Evolutionary conservation across 2,797 vertebrate genomes (phyloP).

Genomic region (Pelodytes ibericus): DNA sequence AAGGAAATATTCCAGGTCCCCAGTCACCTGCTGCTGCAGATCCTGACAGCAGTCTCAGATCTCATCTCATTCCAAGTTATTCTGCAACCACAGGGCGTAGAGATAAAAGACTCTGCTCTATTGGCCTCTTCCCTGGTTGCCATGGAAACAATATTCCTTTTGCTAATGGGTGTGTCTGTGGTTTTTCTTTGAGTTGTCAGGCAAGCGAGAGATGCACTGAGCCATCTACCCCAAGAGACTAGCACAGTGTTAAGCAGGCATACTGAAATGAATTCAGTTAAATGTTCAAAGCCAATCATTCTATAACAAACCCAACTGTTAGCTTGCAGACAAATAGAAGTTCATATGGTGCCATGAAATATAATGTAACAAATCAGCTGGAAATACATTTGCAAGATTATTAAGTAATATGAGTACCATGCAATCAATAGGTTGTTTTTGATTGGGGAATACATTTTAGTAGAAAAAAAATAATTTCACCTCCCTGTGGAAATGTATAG

Average conservation of each 20-base stretch:
- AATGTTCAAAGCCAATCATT: slow-evolving; percentile 38
- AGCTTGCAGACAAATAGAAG: slow-evolving; percentile 7
- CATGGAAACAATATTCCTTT: slow-evolving; percentile 48
- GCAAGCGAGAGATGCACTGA: slow-evolving; percentile 34
- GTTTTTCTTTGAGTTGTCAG: slow-evolving; percentile 44
- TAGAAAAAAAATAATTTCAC: background rate
- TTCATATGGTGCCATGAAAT: slow-evolving; percentile 5
- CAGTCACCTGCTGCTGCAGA: slow-evolving; percentile 27
- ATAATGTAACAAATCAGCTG: slow-evolving; percentile 4
- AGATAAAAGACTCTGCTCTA: slow-evolving; percentile 45
- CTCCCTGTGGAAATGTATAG: background rate
- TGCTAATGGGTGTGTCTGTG: slow-evolving; percentile 41
- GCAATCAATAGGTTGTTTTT: background rate
- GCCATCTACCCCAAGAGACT: slow-evolving; percentile 45
- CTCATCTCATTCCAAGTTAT: slow-evolving; percentile 17
- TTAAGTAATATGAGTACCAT: background rate
- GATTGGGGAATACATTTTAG: background rate
- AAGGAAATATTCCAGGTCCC: slow-evolving; percentile 12
- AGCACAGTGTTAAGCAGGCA: slow-evolving; percentile 28
- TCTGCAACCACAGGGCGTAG: slow-evolving; percentile 49
- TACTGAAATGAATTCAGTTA: slow-evolving; percentile 39
- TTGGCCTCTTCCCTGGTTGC: slow-evolving; percentile 47
- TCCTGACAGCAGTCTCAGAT: slow-evolving; percentile 38
- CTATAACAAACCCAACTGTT: background rate
- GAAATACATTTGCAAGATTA: background rate